phyloP scores from a whole-genome alignment of 2,888 invertebrate species.

The Chrysomela aeneicollis region DNA sequence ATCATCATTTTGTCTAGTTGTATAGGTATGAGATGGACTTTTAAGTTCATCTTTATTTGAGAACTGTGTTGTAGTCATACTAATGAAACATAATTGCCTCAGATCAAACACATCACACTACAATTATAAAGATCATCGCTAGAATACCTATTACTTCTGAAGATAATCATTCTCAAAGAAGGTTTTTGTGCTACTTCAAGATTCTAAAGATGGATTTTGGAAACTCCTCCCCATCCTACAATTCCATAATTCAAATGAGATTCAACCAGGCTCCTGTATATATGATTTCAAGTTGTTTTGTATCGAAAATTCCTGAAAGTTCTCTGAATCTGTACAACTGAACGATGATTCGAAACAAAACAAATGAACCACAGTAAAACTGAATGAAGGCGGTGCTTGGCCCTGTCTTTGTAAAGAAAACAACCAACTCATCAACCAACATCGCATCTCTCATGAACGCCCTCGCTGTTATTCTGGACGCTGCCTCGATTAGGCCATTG shows the following conservation, averaged over 20 bases:
- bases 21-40: constrained; percentile 3
- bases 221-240: not conserved
- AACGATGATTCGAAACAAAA: constrained; percentile 22
- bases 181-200: constrained; percentile 1
- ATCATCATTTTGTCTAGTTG: not conserved
- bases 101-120: constrained; percentile 6
- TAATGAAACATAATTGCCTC: constrained; percentile 6
- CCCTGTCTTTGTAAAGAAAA: constrained; percentile 35
- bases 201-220: not conserved
- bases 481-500: constrained; percentile 46
- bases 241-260: too few relatives aligned
- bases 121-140: constrained; percentile 1
- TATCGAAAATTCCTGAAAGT: constrained; percentile 1
- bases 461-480: constrained; percentile 36
- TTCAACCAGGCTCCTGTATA: not conserved
- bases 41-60: not conserved
- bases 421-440: constrained; percentile 41
- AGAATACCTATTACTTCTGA: constrained; percentile 3
- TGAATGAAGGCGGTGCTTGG: constrained; percentile 28
- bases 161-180: constrained; percentile 7
- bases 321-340: not conserved
- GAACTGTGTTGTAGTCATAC: constrained; percentile 4
- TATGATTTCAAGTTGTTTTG: constrained; percentile 11
- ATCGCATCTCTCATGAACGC: constrained; percentile 41
- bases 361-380: constrained; percentile 31